Evolutionary conservation across 2,888 invertebrate genomes (phyloP), one percentile per base, ranked within the genome.

Genomic region (Nematopogon swammerdamellus): DNA sequence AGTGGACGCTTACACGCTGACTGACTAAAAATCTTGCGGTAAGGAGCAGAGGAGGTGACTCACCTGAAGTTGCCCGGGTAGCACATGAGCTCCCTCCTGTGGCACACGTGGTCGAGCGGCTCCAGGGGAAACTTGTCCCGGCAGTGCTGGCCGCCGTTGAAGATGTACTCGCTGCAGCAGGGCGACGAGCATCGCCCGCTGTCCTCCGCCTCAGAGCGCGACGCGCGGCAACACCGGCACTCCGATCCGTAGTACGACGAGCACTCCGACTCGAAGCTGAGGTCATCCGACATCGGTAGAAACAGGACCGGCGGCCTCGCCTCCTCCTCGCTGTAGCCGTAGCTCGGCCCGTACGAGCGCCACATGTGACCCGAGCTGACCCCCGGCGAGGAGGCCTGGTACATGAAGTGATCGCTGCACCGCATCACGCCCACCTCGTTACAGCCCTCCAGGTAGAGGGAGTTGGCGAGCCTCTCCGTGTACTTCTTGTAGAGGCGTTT

Each of bases 111-210:
- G 55, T 61, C 55, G 14, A 60, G 59, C n/a, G 61, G 56, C 6
- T 59, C 56, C 44, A 63, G 60, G 8, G 19, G 29, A 2, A 14
- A 48, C 57, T 77, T 76, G 48, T 72, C 74, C 52, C 72, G 70
- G 53, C 72, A 70, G 55, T 80, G 80, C 56, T 75, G 71, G 2
- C 80, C 80, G 2, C 80, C 80, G 54, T 80, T 80, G 63, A 81
- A 80, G 57, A 81, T 80, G 56, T 76, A 76, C 55, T 81, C 80
- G 17, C 80, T 80, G 51, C 80, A 81, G 58, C 80, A 81, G 0
- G 80, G 75, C 0, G 79, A 79, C 4, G 79, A 76, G 53, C 73
- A 80, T 19, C 75, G 56, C 1, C 79, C 79, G 47, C 76, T 76
- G 52, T 79, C 80, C 6, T 69, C 59, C 48, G 72, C 74, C 46